These are phyloP conservation scores for Hedya salicella DNA, from an alignment of 2,888 invertebrate species.

Conservation along the genomic window DNA sequence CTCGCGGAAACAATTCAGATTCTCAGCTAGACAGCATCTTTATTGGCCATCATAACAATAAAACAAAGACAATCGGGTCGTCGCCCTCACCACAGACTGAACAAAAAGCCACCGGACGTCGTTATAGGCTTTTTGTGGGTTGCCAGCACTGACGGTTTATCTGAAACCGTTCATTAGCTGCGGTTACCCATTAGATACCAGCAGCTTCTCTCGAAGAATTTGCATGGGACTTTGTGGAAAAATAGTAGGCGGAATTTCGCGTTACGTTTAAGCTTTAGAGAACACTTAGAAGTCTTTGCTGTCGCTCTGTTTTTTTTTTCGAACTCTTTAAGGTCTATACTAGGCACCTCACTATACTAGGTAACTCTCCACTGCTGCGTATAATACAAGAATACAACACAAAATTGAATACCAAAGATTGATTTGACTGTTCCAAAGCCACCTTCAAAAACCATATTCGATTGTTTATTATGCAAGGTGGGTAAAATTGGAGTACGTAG, in stretches of 20 bases:
- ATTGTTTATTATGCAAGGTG: too few species aligned
- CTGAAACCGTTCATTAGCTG: slow-evolving; percentile 39
- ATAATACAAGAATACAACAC: too few species aligned
- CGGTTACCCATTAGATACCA: slow-evolving; percentile 26
- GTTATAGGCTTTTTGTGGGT: slow-evolving; percentile 42
- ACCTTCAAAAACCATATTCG: too few species aligned
- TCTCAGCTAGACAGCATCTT: slow-evolving; percentile 26
- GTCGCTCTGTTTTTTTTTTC: too few species aligned
- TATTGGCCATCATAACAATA: slow-evolving; percentile 28
- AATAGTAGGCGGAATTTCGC: not conserved
- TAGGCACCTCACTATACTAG: too few species aligned
- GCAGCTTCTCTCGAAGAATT: slow-evolving; percentile 26
- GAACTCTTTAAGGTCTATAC: too few species aligned
- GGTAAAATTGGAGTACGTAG: too few species aligned
- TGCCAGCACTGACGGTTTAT: slow-evolving; percentile 38
- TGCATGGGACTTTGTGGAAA: slow-evolving; percentile 10
- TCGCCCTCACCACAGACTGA: slow-evolving; percentile 35
- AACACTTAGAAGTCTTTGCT: too few species aligned
- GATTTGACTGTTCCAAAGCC: too few species aligned
- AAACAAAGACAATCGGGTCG: slow-evolving; percentile 34
- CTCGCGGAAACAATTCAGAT: slow-evolving; percentile 18
- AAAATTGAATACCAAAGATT: too few species aligned
- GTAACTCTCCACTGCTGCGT: too few species aligned
- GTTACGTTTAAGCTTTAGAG: too few species aligned
- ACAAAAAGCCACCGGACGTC: slow-evolving; percentile 43